Conservation (phyloP, 2,797 vertebrate species). For the Lagorchestes hirsutus region DNA sequence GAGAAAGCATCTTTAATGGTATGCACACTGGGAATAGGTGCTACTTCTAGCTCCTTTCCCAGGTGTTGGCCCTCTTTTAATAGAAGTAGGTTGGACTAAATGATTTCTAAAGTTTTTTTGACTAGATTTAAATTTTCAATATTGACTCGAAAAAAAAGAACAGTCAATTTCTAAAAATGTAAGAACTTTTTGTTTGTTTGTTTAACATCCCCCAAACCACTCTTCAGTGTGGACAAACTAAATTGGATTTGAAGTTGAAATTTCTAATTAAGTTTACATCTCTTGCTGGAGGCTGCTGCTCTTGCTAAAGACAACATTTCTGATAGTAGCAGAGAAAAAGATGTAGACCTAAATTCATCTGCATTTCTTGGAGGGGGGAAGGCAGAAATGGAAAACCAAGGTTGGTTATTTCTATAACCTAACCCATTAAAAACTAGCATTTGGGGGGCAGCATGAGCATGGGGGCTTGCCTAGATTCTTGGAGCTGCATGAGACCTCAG, state of each 20-base stretch:
- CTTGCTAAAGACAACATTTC: conserved; percentile 61
- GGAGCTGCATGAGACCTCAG: not conserved
- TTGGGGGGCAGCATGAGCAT: not conserved
- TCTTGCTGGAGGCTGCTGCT: conserved; percentile 65
- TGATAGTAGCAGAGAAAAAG: conserved; percentile 54
- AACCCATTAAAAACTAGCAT: conserved; percentile 47
- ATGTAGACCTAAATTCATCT: conserved; percentile 45
- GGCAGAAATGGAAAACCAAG: conserved; percentile 63
- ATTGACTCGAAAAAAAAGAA: conserved; percentile 61
- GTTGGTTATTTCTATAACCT: conserved; percentile 52
- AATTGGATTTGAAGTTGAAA: conserved; percentile 74
- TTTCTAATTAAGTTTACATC: conserved; percentile 73
- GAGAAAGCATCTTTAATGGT: not conserved
- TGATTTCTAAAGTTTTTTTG: not conserved
- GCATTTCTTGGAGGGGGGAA: conserved; percentile 29
- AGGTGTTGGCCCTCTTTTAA: not conserved
- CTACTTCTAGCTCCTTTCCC: not conserved
- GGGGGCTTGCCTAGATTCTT: not conserved
- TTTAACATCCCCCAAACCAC: conserved; percentile 48
- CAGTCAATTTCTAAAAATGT: conserved; percentile 55
- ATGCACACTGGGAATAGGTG: not conserved
- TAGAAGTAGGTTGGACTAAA: not conserved
- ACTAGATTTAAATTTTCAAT: not conserved
- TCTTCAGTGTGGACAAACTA: conserved; percentile 65
- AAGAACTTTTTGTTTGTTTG: conserved; percentile 49